phyloP scores from a whole-genome alignment of 2,113 vertebrate genomes.

The Megaceryle torquata region DNA sequence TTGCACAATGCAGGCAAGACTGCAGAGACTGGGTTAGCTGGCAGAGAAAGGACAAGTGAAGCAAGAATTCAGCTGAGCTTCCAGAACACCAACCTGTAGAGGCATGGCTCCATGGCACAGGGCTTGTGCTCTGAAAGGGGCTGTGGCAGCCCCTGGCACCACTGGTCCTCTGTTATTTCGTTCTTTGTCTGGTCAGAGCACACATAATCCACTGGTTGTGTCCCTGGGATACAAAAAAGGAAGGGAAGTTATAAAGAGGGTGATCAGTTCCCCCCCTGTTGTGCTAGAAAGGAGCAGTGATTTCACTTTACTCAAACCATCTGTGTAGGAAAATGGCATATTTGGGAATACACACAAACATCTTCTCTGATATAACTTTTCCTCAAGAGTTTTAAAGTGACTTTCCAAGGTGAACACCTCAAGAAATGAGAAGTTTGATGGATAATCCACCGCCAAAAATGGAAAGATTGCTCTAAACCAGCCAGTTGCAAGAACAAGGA shows the following conservation, averaged over 20 bases:
- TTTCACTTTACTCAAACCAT: not conserved
- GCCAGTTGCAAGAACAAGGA: not conserved
- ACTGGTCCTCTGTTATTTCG: constrained; percentile 57
- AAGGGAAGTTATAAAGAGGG: not conserved
- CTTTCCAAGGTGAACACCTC: not conserved
- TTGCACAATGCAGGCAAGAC: constrained; percentile 70
- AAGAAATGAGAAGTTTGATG: not conserved
- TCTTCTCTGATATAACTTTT: not conserved
- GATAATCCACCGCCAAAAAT: not conserved
- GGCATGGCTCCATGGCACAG: constrained; percentile 78
- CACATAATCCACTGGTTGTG: constrained; percentile 60
- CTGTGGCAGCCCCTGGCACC: constrained; percentile 67
- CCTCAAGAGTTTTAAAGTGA: not conserved
- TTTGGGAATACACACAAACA: not conserved
- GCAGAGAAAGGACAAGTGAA: constrained; percentile 23
- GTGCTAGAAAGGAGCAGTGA: not conserved
- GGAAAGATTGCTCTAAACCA: not conserved
- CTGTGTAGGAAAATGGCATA: not conserved
- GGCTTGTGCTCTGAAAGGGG: constrained; percentile 40
- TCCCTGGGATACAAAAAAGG: constrained; percentile 68
- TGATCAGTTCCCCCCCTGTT: not conserved
- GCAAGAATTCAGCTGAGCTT: not conserved
- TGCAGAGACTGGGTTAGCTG: constrained; percentile 76
- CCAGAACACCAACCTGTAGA: constrained; percentile 75
- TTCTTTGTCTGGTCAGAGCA: constrained; percentile 77